Base-by-base conservation (phyloP, 2,113 vertebrate genomes). In the Odontophorus gujanensis region DNA sequence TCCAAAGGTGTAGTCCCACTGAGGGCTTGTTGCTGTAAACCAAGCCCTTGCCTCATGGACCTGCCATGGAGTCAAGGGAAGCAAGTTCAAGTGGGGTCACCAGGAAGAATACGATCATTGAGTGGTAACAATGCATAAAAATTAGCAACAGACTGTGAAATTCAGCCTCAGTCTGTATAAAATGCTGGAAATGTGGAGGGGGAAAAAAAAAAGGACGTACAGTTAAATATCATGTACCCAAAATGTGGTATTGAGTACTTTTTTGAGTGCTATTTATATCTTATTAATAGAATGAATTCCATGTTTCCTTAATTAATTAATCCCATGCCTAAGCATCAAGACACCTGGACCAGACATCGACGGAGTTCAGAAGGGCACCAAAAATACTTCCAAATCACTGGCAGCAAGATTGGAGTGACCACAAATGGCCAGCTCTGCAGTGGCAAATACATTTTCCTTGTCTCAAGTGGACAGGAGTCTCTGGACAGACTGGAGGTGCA, bases 81-180 rank as follows among this genome's bases (percentile, higher is more conserved):
- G 65, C 1, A 40, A 81, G 92, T 93, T 96, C 91, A 95, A 80
- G 89, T 86, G 71, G 66, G 93, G 89, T 96, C 95, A 88, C 50
- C 48, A 69, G 80, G 89, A 84, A 75, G 85, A 96, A 92, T 63
- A 91, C 1, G 66, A 55, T 6, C 7, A 38, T 95, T 92, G 89
- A 93, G 87, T 63, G 87, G 84, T 81, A 91, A 96, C 95, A 95
- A 91, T 74, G 81, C 34, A 3, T 80, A 22, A 61, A 72, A 93
- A 92, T 85, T 59, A 51, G 89, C 96, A 32, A 47, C 88, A 86
- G 95, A 53, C 92, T 13, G 4, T 28, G 65, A 63, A 65, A 43
- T 62, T 48, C 71, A 71, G 78, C 83, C 45, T 71, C 65, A 4
- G 4, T 4, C 72, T 57, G 63, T 76, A 58, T 18, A 89, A 88